phyloP scores from a whole-genome alignment of 2,113 vertebrate species.

The Macaca fascicularis region DNA sequence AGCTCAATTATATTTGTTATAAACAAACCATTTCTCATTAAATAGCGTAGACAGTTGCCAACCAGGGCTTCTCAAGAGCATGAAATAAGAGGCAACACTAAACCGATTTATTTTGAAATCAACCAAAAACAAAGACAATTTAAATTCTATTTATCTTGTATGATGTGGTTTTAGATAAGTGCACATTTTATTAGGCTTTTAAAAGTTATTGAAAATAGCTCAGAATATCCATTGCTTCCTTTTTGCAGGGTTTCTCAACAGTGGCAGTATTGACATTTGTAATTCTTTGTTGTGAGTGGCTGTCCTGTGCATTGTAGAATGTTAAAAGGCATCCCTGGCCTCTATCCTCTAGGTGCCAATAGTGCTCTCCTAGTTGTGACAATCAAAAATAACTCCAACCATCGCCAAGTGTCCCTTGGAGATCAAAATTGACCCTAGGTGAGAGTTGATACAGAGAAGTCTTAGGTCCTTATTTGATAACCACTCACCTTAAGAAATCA shows the following conservation, averaged over 20 bases:
- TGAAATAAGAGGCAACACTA: neutral
- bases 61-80: neutral
- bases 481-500: neutral
- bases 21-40: slow-evolving; percentile 16
- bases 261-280: neutral
- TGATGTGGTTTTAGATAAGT: neutral
- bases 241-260: neutral
- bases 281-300: neutral
- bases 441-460: neutral
- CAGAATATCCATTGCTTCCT: neutral
- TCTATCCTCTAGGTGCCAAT: neutral
- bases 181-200: neutral
- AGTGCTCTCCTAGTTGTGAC: neutral
- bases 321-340: neutral
- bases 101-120: neutral
- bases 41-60: neutral
- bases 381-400: neutral
- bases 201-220: neutral
- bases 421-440: neutral
- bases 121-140: neutral
- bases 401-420: neutral
- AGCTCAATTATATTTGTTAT: neutral
- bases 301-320: neutral
- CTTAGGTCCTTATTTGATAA: neutral
- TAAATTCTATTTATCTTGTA: neutral